Evolutionary conservation across 2,888 invertebrate species (phyloP), one percentile per base, ranked within the genome.

Genomic region (Leptarthrus brevirostris): DNA sequence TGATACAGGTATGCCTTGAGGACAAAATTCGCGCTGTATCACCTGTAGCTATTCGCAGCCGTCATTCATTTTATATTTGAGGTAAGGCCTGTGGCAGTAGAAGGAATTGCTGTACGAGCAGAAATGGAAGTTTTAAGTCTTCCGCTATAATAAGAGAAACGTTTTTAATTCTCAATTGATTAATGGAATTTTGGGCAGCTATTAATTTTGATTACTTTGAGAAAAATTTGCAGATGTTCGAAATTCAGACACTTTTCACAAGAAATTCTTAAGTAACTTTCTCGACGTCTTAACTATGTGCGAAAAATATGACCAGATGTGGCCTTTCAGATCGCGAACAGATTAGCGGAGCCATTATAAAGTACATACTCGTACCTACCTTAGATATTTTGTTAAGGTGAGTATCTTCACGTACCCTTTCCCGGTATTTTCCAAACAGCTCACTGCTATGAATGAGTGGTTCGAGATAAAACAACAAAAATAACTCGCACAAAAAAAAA

Each of bases 1-100:
- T 20, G 58, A 58, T 58, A 58, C 40, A 58, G 34, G 58, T 58
- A 58, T 36, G 58, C 58, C 58, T 58, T 58, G 58, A 58, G 58
- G 58, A 36, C 58, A 58, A 58, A 58, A 58, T 36, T 34, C 36
- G n/a, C 16, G 58, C 58, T 34, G 36, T 58, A 58, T 56, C 56
- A 56, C 56, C n/a, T 14, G 26, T 56, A 54, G 14, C 8, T 30
- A 3, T 3, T 40, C 40, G 40, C 2, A 40, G 12, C 12, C n/a
- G 40, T 40, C 40, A 40, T 40, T 40, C 40, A 40, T 40, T 40
- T 40, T 12, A 40, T 16, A 36, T 10, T 34, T 36, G 18, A 58
- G n/a, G n/a, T 34, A 12, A 36, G 58, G 20, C 3, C 10, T 12
- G 36, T 36, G 12, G 53, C 22, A 22, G 3, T 22, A 53, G n/a